A percentile compares a stretch with the other conserved stretches of the same genome.
Conservation (phyloP, 2,888 invertebrate species). For the Urechis unicinctus region DNA sequence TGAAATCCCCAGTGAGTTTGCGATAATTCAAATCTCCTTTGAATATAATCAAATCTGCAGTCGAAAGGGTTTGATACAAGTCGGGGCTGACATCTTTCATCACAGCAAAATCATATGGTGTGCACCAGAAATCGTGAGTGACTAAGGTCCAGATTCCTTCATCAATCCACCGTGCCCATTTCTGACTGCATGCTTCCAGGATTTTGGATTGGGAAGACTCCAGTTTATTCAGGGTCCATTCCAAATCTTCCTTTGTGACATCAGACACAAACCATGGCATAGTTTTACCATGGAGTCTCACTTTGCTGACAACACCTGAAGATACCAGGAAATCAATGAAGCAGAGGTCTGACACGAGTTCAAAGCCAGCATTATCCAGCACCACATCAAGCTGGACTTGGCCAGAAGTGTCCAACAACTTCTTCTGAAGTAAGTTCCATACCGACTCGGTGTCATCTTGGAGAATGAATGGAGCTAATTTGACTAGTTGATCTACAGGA, state of each 20-base stretch:
- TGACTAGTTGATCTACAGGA: constrained; percentile 57
- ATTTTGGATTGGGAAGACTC: not conserved
- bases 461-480: constrained; percentile 59
- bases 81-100: constrained; percentile 67
- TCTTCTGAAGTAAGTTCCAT: constrained; percentile 52
- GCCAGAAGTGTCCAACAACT: not conserved
- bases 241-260: constrained; percentile 68
- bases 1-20: constrained; percentile 80
- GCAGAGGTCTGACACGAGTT: constrained; percentile 82
- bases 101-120: constrained; percentile 69
- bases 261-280: constrained; percentile 97
- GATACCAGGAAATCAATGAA: constrained; percentile 72
- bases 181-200: constrained; percentile 31
- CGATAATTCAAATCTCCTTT: constrained; percentile 94
- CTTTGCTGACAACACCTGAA: constrained; percentile 58
- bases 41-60: constrained; percentile 69
- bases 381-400: constrained; percentile 52
- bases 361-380: constrained; percentile 90
- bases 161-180: constrained; percentile 57
- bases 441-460: constrained; percentile 59
- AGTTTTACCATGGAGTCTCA: constrained; percentile 77
- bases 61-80: constrained; percentile 66
- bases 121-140: constrained; percentile 70
- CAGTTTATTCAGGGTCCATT: constrained; percentile 60
- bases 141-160: constrained; percentile 40